A percentile compares a stretch with the other conserved stretches of the same genome.
Evolutionary conservation across 2,113 vertebrate species (phyloP).

Genomic region (Pleuronectes platessa): DNA sequence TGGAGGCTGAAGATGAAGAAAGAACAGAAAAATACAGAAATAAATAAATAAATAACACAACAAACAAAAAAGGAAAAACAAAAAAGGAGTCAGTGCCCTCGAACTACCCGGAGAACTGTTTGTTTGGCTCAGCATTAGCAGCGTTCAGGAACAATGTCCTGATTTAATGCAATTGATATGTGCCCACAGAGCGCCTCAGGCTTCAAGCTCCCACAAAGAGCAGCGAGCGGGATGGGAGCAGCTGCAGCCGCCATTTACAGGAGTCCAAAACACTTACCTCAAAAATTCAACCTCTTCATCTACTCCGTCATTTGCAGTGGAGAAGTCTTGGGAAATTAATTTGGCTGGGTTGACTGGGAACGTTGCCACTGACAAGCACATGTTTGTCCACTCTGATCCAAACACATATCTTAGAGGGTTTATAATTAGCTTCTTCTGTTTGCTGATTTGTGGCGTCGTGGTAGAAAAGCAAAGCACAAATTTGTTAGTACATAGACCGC

Average conservation of each 20-base stretch:
- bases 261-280: background rate
- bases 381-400: constrained; percentile 16
- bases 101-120: constrained; percentile 29
- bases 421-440: constrained; percentile 3
- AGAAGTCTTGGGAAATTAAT: constrained; percentile 4
- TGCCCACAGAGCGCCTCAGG: constrained; percentile 35
- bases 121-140: constrained; percentile 31
- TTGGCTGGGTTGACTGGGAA: constrained; percentile 31
- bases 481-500: background rate
- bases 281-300: constrained; percentile 45
- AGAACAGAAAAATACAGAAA: constrained; percentile 4
- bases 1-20: constrained; percentile 33
- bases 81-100: constrained; percentile 13
- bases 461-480: background rate
- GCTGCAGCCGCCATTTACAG: background rate
- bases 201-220: constrained; percentile 14
- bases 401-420: background rate
- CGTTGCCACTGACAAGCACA: constrained; percentile 6
- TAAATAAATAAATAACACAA: background rate
- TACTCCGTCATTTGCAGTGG: constrained; percentile 19
- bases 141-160: constrained; percentile 31
- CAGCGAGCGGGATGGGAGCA: background rate
- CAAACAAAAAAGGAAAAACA: background rate
- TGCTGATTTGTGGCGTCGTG: background rate
- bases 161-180: constrained; percentile 46